Conservation (phyloP, 2,888 invertebrate genomes). For the Dynastes hyllus region DNA sequence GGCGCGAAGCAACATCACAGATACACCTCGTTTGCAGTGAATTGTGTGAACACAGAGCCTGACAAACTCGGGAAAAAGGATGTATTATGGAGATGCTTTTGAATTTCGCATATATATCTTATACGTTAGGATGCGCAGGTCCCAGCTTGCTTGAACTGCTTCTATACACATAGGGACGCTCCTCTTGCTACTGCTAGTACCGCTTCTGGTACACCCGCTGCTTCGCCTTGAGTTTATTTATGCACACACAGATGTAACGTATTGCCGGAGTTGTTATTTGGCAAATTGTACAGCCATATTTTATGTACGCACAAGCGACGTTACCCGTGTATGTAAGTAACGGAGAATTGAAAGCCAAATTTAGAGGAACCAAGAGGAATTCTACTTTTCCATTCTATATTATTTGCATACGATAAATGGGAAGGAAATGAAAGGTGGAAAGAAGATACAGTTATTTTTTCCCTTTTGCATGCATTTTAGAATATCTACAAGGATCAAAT, state of each 20-base stretch:
- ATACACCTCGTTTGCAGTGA: constrained; percentile 47
- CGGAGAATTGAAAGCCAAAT: constrained; percentile 4
- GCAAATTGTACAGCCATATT: constrained; percentile 36
- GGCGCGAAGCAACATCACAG: constrained; percentile 9
- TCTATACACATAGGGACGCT: neutral
- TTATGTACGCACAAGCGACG: constrained; percentile 13
- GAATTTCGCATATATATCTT: constrained; percentile 25
- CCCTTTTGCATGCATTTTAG: no score
- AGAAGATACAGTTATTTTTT: no score
- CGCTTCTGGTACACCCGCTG: neutral
- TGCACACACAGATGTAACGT: constrained; percentile 37
- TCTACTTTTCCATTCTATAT: neutral
- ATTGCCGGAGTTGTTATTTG: constrained; percentile 35
- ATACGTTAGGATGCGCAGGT: neutral
- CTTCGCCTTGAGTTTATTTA: constrained; percentile 26
- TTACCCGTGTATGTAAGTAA: neutral
- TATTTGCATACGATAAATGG: no score
- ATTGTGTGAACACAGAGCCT: constrained; percentile 41
- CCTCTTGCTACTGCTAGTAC: neutral
- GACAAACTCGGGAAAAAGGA: constrained; percentile 37
- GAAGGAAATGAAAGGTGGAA: no score
- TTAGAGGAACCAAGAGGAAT: neutral
- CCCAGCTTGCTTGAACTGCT: neutral
- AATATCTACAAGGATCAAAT: no score
- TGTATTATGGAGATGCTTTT: constrained; percentile 40